Percentiles rank a stretch among this genome's conserved stretches.
phyloP scores from a whole-genome alignment of 1,140 invertebrate species.

The Orius laevigatus region DNA sequence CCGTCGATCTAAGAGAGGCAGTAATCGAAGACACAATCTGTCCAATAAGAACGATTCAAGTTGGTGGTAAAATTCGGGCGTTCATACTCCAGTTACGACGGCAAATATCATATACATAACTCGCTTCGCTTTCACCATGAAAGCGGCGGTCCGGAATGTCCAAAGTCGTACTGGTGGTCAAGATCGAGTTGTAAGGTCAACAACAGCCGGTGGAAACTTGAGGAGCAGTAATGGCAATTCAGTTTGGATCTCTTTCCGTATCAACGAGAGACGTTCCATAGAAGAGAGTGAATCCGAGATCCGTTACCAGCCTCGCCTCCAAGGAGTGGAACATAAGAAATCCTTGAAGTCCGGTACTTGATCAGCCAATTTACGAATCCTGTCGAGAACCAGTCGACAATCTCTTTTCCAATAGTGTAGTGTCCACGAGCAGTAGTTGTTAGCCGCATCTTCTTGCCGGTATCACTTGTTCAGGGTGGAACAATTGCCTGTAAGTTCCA shows the following conservation, averaged over 20 bases:
- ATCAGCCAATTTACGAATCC: conserved; percentile 31
- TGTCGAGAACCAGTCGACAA: conserved; percentile 28
- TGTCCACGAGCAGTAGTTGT: conserved; percentile 38
- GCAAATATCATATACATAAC: conserved; percentile 67
- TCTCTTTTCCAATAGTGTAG: conserved; percentile 34
- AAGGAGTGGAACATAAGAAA: background rate
- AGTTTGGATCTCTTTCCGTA: conserved; percentile 50
- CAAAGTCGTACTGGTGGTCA: conserved; percentile 42
- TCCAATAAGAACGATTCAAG: conserved; percentile 60
- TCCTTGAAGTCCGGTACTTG: conserved; percentile 41
- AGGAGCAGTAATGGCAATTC: conserved; percentile 52
- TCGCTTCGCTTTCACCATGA: conserved; percentile 78
- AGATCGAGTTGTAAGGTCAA: conserved; percentile 53
- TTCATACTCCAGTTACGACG: conserved; percentile 69
- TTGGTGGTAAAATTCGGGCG: conserved; percentile 62
- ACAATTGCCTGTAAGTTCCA: conserved; percentile 50
- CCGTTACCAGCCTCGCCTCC: conserved; percentile 54
- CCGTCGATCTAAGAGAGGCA: conserved; percentile 45
- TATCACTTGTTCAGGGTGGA: conserved; percentile 44
- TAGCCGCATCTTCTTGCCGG: conserved; percentile 51
- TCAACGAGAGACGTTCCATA: conserved; percentile 50
- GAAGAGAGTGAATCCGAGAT: conserved; percentile 45
- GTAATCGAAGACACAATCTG: conserved; percentile 34
- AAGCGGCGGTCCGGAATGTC: conserved; percentile 50
- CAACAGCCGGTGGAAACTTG: conserved; percentile 43